phyloP scores from a whole-genome alignment of 2,797 vertebrate genomes.

The Neosilurus hyrtlii region DNA sequence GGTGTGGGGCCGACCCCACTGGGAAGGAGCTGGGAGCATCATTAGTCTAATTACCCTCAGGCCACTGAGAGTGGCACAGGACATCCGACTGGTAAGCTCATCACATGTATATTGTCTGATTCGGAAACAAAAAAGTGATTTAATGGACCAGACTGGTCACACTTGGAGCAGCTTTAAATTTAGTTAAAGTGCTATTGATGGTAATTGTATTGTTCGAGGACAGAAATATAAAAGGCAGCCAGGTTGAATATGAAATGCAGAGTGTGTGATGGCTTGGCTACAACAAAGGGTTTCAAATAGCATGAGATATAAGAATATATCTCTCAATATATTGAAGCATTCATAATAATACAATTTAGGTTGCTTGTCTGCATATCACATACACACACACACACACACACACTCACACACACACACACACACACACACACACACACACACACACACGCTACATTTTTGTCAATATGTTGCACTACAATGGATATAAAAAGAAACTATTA shows the following conservation, averaged over 20 bases:
- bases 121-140: conserved; percentile 13
- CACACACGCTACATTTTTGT: not conserved
- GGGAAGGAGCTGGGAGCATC: conserved; percentile 59
- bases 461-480: not conserved
- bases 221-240: not conserved
- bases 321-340: not conserved
- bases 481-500: conserved; percentile 3
- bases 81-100: conserved; percentile 52
- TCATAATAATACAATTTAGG: not conserved
- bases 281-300: not conserved
- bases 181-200: not conserved
- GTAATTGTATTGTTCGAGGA: not conserved
- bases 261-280: not conserved
- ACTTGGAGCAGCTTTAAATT: conserved; percentile 9
- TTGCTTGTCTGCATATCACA: not conserved
- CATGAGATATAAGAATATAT: not conserved
- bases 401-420: not conserved
- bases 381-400: not conserved
- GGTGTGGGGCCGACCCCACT: conserved; percentile 62
- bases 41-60: conserved; percentile 65
- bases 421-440: not conserved
- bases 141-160: not conserved
- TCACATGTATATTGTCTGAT: conserved; percentile 61
- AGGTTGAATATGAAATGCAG: not conserved
- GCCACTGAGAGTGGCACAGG: conserved; percentile 46